A percentile compares a stretch with the other conserved stretches of the same genome.
Conservation (phyloP, 2,888 invertebrate species). For the Tachina grossa region DNA sequence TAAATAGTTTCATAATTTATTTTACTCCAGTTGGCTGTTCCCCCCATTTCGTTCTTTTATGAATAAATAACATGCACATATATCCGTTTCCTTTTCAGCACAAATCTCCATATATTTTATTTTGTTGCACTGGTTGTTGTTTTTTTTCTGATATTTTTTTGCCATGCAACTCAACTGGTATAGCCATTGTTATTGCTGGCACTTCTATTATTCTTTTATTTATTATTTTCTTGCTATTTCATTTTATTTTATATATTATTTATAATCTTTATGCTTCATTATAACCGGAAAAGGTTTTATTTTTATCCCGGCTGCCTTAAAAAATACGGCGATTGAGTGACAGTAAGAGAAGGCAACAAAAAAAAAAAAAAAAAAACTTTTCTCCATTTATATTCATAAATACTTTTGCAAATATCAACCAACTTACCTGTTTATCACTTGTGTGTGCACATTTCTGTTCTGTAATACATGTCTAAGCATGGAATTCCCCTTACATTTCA, state of each 20-base stretch:
- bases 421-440: neutral
- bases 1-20: conserved; percentile 65
- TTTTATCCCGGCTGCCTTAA: conserved; percentile 7
- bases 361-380: neutral
- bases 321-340: neutral
- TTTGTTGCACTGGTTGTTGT: conserved; percentile 33
- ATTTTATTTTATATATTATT: conserved; percentile 59
- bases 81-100: conserved; percentile 66
- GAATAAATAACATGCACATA: conserved; percentile 64
- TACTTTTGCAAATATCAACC: neutral
- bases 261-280: conserved; percentile 70
- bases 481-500: neutral
- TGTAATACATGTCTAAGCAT: neutral
- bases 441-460: neutral
- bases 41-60: conserved; percentile 17
- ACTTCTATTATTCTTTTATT: conserved; percentile 8
- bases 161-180: conserved; percentile 45
- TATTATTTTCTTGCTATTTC: neutral
- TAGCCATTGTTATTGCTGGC: conserved; percentile 35
- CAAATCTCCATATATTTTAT: conserved; percentile 62
- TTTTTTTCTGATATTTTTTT: neutral
- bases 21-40: conserved; percentile 36
- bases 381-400: conserved; percentile 30
- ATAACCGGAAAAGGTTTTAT: conserved; percentile 58
- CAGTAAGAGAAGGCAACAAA: neutral